Conservation (phyloP, 2,113 vertebrate genomes). For the Rhinoderma darwinii region DNA sequence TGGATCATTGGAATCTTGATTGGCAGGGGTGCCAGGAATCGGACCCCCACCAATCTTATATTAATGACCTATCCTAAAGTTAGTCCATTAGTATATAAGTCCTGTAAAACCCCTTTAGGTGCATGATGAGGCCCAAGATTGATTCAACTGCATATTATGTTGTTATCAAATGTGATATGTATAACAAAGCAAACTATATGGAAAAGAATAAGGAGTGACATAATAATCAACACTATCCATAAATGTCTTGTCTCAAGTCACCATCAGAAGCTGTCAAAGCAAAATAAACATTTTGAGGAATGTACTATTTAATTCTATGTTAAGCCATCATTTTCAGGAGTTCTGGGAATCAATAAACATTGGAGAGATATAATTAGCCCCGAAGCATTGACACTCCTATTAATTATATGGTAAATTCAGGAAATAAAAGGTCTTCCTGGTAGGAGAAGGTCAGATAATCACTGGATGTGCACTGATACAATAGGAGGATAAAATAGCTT, state of each 20-base stretch:
- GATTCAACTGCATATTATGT: too few species aligned
- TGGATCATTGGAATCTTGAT: too few species aligned
- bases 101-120: too few species aligned
- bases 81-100: too few species aligned
- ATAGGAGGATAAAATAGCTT: not conserved
- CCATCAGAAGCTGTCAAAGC: not conserved
- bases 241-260: not conserved
- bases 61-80: too few species aligned
- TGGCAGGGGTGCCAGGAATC: too few species aligned
- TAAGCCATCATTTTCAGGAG: not conserved
- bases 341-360: slow-evolving; percentile 25
- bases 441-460: not conserved
- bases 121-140: too few species aligned
- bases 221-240: not conserved
- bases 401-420: slow-evolving; percentile 5
- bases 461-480: not conserved
- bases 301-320: not conserved
- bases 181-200: too few species aligned
- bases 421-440: slow-evolving; percentile 7
- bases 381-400: slow-evolving; percentile 5
- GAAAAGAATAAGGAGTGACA: not conserved
- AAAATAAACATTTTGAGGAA: not conserved
- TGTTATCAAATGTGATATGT: too few species aligned
- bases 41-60: too few species aligned
- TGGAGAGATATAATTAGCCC: slow-evolving; percentile 15